Conservation (phyloP, 1,140 invertebrate genomes). For the Theocolax elegans region DNA sequence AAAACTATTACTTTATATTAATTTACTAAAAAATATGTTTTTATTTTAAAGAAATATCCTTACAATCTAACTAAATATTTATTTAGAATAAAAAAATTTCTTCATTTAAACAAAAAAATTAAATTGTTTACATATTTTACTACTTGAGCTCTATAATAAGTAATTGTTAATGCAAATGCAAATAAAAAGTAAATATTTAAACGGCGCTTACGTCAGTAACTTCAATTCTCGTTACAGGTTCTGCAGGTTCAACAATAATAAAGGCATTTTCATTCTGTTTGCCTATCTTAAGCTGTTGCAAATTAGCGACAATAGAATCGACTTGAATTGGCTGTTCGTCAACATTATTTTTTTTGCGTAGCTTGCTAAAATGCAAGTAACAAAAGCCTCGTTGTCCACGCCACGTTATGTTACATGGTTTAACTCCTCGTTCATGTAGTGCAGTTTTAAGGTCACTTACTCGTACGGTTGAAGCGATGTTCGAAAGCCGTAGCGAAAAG, state of each 20-base stretch:
- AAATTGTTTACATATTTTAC: no score
- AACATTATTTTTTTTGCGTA: slow-evolving; percentile 56
- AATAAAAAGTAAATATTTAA: slow-evolving; percentile 51
- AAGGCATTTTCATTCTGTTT: slow-evolving; percentile 54
- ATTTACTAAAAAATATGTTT: no score
- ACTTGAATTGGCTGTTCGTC: slow-evolving; percentile 59
- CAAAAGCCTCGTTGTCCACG: slow-evolving; percentile 73
- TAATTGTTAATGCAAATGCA: no score
- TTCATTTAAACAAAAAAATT: no score
- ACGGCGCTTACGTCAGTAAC: slow-evolving; percentile 66
- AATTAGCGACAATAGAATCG: slow-evolving; percentile 69
- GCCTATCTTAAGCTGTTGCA: slow-evolving; percentile 67
- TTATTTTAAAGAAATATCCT: no score
- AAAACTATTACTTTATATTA: no score
- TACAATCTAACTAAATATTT: no score
- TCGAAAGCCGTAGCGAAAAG: slow-evolving; percentile 72
- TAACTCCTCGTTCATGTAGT: slow-evolving; percentile 73
- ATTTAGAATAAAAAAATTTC: no score
- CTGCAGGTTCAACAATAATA: slow-evolving; percentile 63
- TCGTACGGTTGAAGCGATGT: slow-evolving; percentile 71
- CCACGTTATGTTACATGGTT: slow-evolving; percentile 76
- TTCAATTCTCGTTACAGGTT: slow-evolving; percentile 66
- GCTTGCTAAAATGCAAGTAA: slow-evolving; percentile 75
- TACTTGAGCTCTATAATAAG: no score
- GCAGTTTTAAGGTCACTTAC: slow-evolving; percentile 75